Percentiles rank a stretch among this genome's conserved stretches.
Evolutionary conservation across 92 coral and sea anemone species (phyloP).

Genomic region (Umimayanthus kanabou): DNA sequence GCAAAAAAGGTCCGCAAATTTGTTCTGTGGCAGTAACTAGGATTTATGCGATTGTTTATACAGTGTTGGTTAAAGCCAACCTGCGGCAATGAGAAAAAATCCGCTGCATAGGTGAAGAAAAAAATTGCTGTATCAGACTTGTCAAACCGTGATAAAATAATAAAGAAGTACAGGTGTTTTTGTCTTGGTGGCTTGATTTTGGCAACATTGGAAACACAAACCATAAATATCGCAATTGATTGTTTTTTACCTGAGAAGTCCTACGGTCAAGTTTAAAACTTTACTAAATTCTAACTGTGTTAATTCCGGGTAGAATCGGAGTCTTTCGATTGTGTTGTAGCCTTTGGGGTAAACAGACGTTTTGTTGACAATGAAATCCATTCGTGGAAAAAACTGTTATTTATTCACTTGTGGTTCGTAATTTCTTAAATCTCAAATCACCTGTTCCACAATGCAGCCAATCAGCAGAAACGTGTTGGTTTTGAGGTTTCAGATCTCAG

Average conservation of each 20-base stretch:
- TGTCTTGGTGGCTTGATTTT: background rate
- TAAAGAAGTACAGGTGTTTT: constrained; percentile 13
- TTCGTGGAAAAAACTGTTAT: constrained; percentile 24
- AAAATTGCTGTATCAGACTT: constrained; percentile 7
- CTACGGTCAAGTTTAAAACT: background rate
- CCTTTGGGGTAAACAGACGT: constrained; percentile 1
- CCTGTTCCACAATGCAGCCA: constrained; percentile 22
- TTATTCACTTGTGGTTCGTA: constrained; percentile 35
- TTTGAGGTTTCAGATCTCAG: constrained; percentile 27
- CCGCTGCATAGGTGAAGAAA: background rate
- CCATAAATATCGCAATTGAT: background rate
- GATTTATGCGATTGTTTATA: background rate
- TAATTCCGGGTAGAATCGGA: background rate
- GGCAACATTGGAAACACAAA: background rate
- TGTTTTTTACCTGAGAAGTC: background rate
- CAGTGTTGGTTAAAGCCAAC: background rate
- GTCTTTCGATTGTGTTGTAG: constrained; percentile 14
- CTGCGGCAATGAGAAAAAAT: background rate
- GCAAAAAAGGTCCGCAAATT: background rate
- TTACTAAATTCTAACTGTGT: background rate
- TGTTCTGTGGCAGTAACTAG: background rate
- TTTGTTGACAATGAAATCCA: background rate
- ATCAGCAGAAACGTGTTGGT: constrained; percentile 2
- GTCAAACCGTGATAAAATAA: constrained; percentile 14
- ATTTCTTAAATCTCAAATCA: constrained; percentile 29